Evolutionary conservation across 2,888 invertebrate species (phyloP).

Genomic region (Ferrisia virgata): DNA sequence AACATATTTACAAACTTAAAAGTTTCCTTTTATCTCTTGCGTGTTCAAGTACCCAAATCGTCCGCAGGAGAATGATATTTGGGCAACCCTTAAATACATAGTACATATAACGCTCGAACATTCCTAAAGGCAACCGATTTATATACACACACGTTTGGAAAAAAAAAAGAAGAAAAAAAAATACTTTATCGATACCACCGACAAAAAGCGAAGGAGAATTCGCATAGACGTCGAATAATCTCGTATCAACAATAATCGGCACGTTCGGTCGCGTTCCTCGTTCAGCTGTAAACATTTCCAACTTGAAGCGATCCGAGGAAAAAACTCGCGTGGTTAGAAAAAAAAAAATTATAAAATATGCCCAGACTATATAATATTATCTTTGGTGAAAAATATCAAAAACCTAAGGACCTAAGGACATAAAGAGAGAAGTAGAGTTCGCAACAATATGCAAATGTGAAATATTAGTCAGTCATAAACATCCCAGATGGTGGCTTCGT

Average conservation of each 20-base stretch:
- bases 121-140: background rate
- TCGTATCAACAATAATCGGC: slow-evolving; percentile 7
- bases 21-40: slow-evolving; percentile 21
- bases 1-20: slow-evolving; percentile 1
- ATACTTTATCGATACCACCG: background rate
- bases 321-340: background rate
- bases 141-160: too few species aligned
- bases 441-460: background rate
- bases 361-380: background rate
- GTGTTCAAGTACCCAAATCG: slow-evolving; percentile 16
- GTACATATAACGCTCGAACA: background rate
- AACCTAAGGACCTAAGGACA: background rate
- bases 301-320: background rate
- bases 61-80: slow-evolving; percentile 22
- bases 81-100: background rate
- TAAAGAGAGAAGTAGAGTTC: background rate
- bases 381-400: background rate
- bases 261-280: too few species aligned
- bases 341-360: background rate
- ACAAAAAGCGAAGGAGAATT: background rate
- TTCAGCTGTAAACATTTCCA: slow-evolving; percentile 20
- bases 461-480: slow-evolving; percentile 8
- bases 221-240: background rate
- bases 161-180: too few species aligned
- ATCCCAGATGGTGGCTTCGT: too few species aligned